A percentile compares a stretch with the other conserved stretches of the same genome.
Evolutionary conservation across 2,113 vertebrate species (phyloP).

Genomic region (Cyanocitta stelleri): DNA sequence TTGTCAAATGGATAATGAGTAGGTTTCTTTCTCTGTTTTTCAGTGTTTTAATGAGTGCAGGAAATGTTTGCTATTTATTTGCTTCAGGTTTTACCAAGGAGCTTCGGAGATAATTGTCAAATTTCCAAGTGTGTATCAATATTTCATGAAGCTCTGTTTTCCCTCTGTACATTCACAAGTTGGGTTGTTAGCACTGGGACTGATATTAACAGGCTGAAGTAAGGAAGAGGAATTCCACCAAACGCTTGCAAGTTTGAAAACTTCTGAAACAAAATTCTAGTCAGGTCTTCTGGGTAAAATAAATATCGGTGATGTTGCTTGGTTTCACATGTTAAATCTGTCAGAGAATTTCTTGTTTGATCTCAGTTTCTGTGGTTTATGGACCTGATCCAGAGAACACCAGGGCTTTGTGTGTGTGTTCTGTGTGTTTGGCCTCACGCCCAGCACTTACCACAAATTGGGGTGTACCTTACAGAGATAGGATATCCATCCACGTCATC

Average conservation of each 20-base stretch:
- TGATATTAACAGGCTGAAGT: background rate
- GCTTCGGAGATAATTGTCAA: conserved; percentile 50
- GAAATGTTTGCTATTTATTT: conserved; percentile 49
- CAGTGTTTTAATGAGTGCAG: conserved; percentile 40
- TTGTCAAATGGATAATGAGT: conserved; percentile 50
- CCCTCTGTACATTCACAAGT: background rate
- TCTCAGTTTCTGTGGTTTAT: background rate
- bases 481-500: background rate
- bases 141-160: conserved; percentile 53
- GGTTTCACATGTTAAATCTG: background rate
- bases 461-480: conserved; percentile 1
- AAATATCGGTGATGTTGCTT: fast-evolving
- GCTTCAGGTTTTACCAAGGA: conserved; percentile 34
- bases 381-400: background rate
- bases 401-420: background rate
- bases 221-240: background rate
- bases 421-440: background rate
- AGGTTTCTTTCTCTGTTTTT: conserved; percentile 11
- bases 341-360: background rate
- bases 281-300: background rate
- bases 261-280: background rate
- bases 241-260: background rate
- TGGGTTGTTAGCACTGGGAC: background rate
- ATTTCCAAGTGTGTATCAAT: conserved; percentile 42
- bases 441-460: background rate